Percentiles rank a stretch among this genome's conserved stretches.
Evolutionary conservation across 2,797 vertebrate genomes (phyloP).

Genomic region (Clangula hyemalis): DNA sequence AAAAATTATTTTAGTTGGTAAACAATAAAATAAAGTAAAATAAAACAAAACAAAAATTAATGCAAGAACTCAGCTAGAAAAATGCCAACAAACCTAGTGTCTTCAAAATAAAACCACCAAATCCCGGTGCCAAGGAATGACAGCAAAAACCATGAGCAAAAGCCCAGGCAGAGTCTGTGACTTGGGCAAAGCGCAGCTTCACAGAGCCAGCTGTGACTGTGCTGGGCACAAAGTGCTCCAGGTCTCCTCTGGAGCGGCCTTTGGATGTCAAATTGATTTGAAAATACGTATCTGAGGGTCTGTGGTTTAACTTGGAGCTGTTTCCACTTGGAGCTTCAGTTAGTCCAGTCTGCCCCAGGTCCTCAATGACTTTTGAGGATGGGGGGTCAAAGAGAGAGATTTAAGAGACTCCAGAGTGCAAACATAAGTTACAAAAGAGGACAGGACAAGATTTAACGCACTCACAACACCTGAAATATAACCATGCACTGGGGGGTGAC

Average conservation of each 20-base stretch:
- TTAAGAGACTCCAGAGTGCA: slow-evolving; percentile 51
- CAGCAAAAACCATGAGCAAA: background rate
- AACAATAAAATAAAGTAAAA: background rate
- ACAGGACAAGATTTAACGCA: slow-evolving; percentile 57
- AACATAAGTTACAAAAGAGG: slow-evolving; percentile 28
- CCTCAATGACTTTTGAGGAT: background rate
- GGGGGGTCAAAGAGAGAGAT: background rate
- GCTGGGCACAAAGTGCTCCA: background rate
- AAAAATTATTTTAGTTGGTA: background rate
- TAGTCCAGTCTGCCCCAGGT: background rate
- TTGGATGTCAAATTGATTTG: background rate
- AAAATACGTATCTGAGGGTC: background rate
- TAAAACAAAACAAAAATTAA: background rate
- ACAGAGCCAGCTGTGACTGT: background rate
- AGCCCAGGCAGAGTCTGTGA: background rate
- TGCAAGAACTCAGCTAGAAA: background rate
- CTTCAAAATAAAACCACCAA: background rate
- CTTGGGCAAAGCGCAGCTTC: background rate
- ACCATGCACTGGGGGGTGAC: slow-evolving; percentile 40
- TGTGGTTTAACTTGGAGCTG: background rate
- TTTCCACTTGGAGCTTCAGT: slow-evolving; percentile 3
- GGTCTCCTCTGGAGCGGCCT: background rate
- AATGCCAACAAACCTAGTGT: background rate
- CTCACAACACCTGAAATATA: slow-evolving; percentile 66
- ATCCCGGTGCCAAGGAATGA: background rate